A percentile compares a stretch with the other conserved stretches of the same genome.
Conservation (phyloP, 1,140 invertebrate species). For the Magallana angulata region DNA sequence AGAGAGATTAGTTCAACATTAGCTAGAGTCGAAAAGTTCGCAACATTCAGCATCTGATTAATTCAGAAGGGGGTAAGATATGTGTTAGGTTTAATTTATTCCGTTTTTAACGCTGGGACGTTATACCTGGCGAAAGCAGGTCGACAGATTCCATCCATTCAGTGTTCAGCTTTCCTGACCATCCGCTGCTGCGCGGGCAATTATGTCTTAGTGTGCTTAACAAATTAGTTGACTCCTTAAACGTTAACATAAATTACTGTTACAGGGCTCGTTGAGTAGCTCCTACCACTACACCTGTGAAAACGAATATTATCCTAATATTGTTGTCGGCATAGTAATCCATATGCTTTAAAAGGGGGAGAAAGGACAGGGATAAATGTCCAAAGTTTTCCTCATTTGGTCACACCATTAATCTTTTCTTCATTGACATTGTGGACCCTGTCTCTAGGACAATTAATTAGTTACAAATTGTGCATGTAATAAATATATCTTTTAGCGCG, state of each 20-base stretch:
- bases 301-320: neutral
- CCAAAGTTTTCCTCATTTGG: too few relatives aligned
- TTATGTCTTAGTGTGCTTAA: neutral
- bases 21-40: neutral
- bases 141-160: constrained; percentile 30
- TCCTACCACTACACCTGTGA: neutral
- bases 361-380: too few relatives aligned
- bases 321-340: neutral
- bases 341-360: neutral
- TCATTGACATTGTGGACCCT: neutral
- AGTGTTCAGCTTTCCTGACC: neutral
- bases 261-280: neutral
- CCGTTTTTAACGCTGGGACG: neutral
- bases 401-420: too few relatives aligned
- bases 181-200: neutral
- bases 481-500: constrained; percentile 20
- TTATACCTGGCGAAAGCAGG: neutral
- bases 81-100: constrained; percentile 17
- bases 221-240: constrained; percentile 4
- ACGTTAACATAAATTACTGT: constrained; percentile 7
- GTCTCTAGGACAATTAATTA: neutral
- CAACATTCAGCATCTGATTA: neutral
- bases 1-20: too few relatives aligned
- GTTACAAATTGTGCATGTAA: constrained; percentile 4
- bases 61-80: neutral